These are phyloP conservation scores for Nomada lathburiana DNA, from an alignment of 2,888 invertebrate species.

Conservation along the genomic window DNA sequence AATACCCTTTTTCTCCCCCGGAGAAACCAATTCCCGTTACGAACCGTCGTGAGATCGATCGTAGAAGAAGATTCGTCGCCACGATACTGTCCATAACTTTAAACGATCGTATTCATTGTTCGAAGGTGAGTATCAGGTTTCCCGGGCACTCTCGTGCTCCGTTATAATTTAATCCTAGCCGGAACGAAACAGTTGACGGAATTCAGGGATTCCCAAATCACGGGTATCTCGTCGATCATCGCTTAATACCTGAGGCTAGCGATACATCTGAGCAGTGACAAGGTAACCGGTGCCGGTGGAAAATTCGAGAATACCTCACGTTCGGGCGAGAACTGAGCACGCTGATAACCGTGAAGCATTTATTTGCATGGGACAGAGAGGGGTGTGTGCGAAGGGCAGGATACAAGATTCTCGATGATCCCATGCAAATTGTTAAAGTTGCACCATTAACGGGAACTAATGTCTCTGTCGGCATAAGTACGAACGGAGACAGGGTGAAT, in stretches of 20 bases:
- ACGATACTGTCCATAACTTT: neutral
- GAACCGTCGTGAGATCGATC: neutral
- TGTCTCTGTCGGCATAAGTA: slow-evolving; percentile 74
- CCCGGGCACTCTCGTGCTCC: neutral
- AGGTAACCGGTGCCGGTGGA: slow-evolving; percentile 43
- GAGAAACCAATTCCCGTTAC: neutral
- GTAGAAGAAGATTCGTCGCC: neutral
- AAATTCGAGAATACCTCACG: slow-evolving; percentile 52
- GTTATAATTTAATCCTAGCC: slow-evolving; percentile 12
- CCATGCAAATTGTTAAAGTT: slow-evolving; percentile 82
- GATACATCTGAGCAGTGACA: slow-evolving; percentile 46
- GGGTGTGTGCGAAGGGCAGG: slow-evolving; percentile 55
- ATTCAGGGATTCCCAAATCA: neutral
- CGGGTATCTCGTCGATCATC: slow-evolving; percentile 29
- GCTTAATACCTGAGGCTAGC: neutral
- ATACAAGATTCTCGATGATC: slow-evolving; percentile 76
- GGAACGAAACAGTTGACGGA: neutral
- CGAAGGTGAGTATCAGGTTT: slow-evolving; percentile 22
- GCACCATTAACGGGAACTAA: slow-evolving; percentile 78
- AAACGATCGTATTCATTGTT: neutral
- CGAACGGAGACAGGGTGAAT: slow-evolving; percentile 70
- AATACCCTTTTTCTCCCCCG: neutral
- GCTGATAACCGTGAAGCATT: slow-evolving; percentile 68
- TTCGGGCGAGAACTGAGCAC: slow-evolving; percentile 26
- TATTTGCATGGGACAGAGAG: slow-evolving; percentile 71